Base-by-base conservation (phyloP, 2,113 vertebrate genomes). In the Tiliqua scincoides region DNA sequence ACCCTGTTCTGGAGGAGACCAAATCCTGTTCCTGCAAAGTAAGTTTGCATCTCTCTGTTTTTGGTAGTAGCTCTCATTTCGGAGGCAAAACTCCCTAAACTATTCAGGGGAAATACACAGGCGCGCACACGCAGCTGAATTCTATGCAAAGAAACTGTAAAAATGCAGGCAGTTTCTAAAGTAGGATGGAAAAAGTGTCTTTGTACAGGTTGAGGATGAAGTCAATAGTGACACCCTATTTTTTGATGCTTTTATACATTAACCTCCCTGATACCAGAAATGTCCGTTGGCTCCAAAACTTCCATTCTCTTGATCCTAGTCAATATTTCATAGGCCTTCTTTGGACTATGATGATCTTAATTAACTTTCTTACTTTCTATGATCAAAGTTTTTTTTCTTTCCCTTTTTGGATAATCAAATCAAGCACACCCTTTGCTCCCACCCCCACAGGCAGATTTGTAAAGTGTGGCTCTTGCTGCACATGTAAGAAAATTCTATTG, bases 1-100 rank as follows among this genome's bases (percentile, higher is more conserved):
- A 7, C 37, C 68, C 8, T 61, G 37, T 71, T 59, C 68, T 25
- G 65, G 27, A 71, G 30, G 86, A 84, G 75, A 86, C 70, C n/a
- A 79, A 61, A 61, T 10, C 67, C 32, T 40, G 68, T 37, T 59
- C 74, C 18, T n/a, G 68, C 40, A 37, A 35, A 23, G 87, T 85
- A 84, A 84, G 87, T 88, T 57, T 67, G 72, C 18, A 68, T 79
- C 65, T 63, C 52, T 27, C 57, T 30, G 5, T 27, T 30, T 59
- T 23, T 65, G 15, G 3, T 71, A 17, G 12, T 17, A 25, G 12
- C 48, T 27, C 62, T 72, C 14, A 72, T 7, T 52, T 25, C 21
- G 72, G 37, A 54, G 30, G 37, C 63, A 37, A 1, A 11, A 30
- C 15, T 32, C 43, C 3, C 70, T 63, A 3, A 65, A 30, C 17